Evolutionary conservation across 1,140 invertebrate genomes (phyloP), one percentile per base, ranked within the genome.

Genomic region (Brevipalpus yothersi): DNA sequence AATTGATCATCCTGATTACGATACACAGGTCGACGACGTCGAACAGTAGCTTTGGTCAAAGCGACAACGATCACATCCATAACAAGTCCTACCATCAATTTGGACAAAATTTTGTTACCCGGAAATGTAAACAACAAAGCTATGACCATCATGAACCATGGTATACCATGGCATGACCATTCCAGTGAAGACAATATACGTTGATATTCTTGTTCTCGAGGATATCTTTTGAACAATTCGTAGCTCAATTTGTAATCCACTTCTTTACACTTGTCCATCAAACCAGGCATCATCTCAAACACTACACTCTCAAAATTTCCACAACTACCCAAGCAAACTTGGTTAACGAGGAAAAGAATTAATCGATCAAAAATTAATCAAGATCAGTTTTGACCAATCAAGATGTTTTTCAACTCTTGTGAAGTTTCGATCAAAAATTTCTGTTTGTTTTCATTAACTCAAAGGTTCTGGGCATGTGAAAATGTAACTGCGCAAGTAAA

Each of bases 161-260:
- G 75, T 60, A 90, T 77, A 17, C 87, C 87, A 76, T 92, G 84
- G 67, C 87, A 90, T 5, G 84, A 84, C 66, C 84, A 77, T 82
- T 90, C 69, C n/a, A 73, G 53, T 17, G 42, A 13, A n/a, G 31
- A 17, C 23, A 64, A 39, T 10, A 58, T n/a, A 19, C 9, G 41
- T 19, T 43, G 41, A 13, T 17, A 43, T 15, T 23, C 12, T 11
- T 23, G 8, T n/a, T 15, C 13, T 58, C 43, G 42, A 1, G 56
- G 56, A n/a, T 19, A 43, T 9, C 8, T 19, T 47, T 58, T 58
- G 31, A 43, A 42, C 17, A 58, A 12, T 23, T 8, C 9, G 13
- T 58, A 43, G n/a, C 53, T 55, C 12, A 55, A 40, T 21, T 31
- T 39, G 12, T n/a, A 19, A 4, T 55, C 53, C 15, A 55, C 11